phyloP scores from a whole-genome alignment of 2,888 invertebrate species.

The Tenodera sinensis region DNA sequence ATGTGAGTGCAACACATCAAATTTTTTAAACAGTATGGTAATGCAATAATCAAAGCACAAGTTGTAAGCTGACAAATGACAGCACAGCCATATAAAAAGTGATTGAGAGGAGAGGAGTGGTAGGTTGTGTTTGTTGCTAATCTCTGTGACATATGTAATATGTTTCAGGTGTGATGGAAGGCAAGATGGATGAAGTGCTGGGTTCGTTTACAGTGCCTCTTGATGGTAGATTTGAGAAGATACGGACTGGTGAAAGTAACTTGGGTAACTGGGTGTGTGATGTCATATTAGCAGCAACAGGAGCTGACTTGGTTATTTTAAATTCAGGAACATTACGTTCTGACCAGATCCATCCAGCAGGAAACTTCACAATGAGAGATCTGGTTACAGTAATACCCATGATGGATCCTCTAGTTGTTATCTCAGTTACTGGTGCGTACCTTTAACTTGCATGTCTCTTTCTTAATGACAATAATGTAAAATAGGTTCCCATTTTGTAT shows the following conservation, averaged over 20 bases:
- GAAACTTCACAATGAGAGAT: conserved; percentile 81
- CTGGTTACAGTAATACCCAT: conserved; percentile 80
- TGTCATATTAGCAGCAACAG: conserved; percentile 77
- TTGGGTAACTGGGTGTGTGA: conserved; percentile 75
- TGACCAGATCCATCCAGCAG: conserved; percentile 72
- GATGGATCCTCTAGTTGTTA: conserved; percentile 75
- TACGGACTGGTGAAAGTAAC: conserved; percentile 83
- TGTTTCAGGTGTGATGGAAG: conserved; percentile 67
- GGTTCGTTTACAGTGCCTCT: conserved; percentile 82
- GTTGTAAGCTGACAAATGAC: too few relatives aligned
- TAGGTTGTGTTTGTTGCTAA: too few relatives aligned
- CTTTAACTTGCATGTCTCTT: too few relatives aligned
- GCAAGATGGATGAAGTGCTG: conserved; percentile 78
- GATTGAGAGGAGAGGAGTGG: too few relatives aligned
- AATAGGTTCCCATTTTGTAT: too few relatives aligned
- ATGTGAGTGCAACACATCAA: too few relatives aligned
- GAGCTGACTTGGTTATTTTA: conserved; percentile 78
- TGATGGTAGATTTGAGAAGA: conserved; percentile 77
- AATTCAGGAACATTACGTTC: conserved; percentile 86
- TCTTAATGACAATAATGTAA: too few relatives aligned
- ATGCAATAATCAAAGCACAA: too few relatives aligned
- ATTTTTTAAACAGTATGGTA: too few relatives aligned
- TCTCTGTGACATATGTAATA: too few relatives aligned
- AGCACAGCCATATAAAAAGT: too few relatives aligned
- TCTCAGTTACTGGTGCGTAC: conserved; percentile 62